Conservation (phyloP, 2,113 vertebrate genomes). For the Antigone vipio region DNA sequence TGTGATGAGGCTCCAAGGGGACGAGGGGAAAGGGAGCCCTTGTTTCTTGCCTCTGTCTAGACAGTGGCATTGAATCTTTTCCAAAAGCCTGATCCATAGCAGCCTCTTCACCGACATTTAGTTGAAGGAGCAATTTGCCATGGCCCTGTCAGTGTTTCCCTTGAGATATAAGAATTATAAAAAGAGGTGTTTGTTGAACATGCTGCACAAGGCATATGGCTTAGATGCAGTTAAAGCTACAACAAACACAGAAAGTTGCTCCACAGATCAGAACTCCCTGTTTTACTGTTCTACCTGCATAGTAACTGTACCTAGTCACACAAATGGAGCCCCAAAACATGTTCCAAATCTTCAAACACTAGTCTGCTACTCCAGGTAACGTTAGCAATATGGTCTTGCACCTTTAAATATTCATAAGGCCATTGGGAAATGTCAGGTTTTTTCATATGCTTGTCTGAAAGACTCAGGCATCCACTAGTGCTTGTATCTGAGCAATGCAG, state of each 20-base stretch:
- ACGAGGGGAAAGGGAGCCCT: slow-evolving; percentile 27
- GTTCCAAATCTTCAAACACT: not conserved
- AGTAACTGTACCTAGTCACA: not conserved
- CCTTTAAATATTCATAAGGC: slow-evolving; percentile 19
- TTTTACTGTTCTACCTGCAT: not conserved
- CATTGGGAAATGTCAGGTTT: slow-evolving; percentile 2
- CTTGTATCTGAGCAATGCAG: not conserved
- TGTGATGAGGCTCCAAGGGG: slow-evolving; percentile 47
- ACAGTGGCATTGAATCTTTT: slow-evolving; percentile 76
- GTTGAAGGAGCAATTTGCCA: slow-evolving; percentile 42
- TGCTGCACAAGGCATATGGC: slow-evolving; percentile 19
- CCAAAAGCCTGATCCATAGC: slow-evolving; percentile 55
- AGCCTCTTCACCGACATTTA: slow-evolving; percentile 23
- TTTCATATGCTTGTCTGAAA: slow-evolving; percentile 37
- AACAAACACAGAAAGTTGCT: slow-evolving; percentile 7
- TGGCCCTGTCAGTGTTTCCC: slow-evolving; percentile 7
- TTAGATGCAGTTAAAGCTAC: slow-evolving; percentile 4
- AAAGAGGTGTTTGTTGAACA: slow-evolving; percentile 57
- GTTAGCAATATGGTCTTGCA: not conserved
- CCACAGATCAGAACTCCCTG: not conserved
- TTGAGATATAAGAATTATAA: slow-evolving; percentile 2
- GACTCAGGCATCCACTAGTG: not conserved
- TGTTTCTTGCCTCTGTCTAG: slow-evolving; percentile 73
- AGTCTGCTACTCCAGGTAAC: not conserved
- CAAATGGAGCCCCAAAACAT: not conserved